Evolutionary conservation across 92 coral and sea anemone species (phyloP).

Genomic region (Virgularia gustaviana): DNA sequence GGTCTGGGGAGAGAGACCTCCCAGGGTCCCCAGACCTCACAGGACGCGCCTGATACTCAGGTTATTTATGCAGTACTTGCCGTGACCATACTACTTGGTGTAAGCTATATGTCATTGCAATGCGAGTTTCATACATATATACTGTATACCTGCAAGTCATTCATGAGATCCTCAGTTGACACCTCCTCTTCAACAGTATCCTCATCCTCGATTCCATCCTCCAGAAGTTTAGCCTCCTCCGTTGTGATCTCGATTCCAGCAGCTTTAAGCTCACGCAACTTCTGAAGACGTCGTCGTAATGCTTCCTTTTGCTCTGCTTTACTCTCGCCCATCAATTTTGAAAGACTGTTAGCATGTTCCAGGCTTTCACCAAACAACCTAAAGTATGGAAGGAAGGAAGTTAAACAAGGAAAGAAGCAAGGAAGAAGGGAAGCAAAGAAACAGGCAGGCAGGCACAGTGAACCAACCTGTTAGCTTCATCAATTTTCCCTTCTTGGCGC

Average conservation of each 20-base stretch:
- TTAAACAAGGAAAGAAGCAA: neutral
- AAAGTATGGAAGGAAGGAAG: neutral
- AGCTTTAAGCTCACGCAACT: constrained; percentile 67
- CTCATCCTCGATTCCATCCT: constrained; percentile 66
- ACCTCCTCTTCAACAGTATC: constrained; percentile 81
- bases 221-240: constrained; percentile 71
- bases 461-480: constrained; percentile 89
- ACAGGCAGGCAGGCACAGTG: too few relatives aligned
- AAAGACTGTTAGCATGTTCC: constrained; percentile 81
- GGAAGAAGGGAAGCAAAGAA: too few relatives aligned
- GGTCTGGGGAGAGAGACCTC: too few relatives aligned
- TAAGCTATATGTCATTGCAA: neutral
- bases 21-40: too few relatives aligned
- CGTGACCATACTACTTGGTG: too few relatives aligned
- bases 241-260: constrained; percentile 77
- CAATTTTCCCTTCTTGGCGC: constrained; percentile 84
- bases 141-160: constrained; percentile 68
- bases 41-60: too few relatives aligned
- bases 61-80: too few relatives aligned
- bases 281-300: constrained; percentile 70
- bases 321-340: constrained; percentile 82
- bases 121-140: neutral
- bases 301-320: constrained; percentile 79
- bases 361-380: constrained; percentile 91
- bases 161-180: constrained; percentile 64